Evolutionary conservation across 1,140 invertebrate genomes (phyloP).

Genomic region (Calephelis nemesis): DNA sequence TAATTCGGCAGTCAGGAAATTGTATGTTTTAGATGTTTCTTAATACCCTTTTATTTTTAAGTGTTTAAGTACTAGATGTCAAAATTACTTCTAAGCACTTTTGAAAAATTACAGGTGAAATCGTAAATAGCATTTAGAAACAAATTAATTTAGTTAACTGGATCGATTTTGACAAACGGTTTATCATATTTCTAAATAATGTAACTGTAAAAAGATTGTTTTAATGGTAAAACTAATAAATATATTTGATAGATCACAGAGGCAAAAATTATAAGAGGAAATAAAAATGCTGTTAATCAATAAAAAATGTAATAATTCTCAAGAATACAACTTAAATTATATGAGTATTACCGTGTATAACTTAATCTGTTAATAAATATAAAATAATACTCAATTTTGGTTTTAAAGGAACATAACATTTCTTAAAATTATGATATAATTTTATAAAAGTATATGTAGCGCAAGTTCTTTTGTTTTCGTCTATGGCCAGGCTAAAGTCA

Average conservation of each 20-base stretch:
- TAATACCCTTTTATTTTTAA: too few species aligned
- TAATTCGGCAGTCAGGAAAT: too few species aligned
- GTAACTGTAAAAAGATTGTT: too few species aligned
- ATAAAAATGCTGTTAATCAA: neutral
- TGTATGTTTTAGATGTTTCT: too few species aligned
- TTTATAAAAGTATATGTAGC: neutral
- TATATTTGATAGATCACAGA: neutral
- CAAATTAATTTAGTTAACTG: too few species aligned
- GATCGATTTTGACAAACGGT: too few species aligned
- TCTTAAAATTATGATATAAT: conserved; percentile 13
- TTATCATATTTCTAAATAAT: too few species aligned
- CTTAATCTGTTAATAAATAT: conserved; percentile 9
- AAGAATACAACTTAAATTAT: neutral
- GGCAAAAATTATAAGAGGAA: neutral
- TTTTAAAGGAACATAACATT: conserved; percentile 1
- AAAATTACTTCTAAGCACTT: too few species aligned
- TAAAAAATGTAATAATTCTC: conserved; percentile 5
- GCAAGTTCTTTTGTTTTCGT: neutral
- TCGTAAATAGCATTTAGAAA: too few species aligned
- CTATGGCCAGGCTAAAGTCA: too few species aligned
- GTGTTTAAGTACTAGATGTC: too few species aligned
- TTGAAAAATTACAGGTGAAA: too few species aligned
- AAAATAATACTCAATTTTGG: conserved; percentile 7
- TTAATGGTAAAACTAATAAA: neutral
- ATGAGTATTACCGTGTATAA: conserved; percentile 9